A percentile compares a stretch with the other conserved stretches of the same genome.
phyloP scores from a whole-genome alignment of 1,140 invertebrate genomes.

The Plutomurus gul region DNA sequence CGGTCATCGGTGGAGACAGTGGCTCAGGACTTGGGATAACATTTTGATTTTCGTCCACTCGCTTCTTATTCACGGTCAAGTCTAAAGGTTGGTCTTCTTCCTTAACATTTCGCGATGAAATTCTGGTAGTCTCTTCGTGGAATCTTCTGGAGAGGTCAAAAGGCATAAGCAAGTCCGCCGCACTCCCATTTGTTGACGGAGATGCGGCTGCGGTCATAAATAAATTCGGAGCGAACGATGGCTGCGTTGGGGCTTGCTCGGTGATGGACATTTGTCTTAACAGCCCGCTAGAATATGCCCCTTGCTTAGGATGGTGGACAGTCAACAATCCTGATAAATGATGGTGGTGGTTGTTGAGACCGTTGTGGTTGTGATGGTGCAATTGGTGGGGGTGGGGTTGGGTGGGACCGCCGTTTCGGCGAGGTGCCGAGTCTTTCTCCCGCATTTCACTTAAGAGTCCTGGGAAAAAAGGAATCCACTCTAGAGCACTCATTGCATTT shows the following conservation, averaged over 20 bases:
- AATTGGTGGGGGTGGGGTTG: neutral
- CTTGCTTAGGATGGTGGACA: constrained; percentile 6
- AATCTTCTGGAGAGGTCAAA: constrained; percentile 48
- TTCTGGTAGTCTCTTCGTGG: constrained; percentile 9
- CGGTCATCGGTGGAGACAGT: constrained; percentile 53
- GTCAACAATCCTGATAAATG: neutral
- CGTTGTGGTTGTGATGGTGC: constrained; percentile 56
- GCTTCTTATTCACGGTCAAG: constrained; percentile 77
- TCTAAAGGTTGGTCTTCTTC: constrained; percentile 74
- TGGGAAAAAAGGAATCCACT: constrained; percentile 76
- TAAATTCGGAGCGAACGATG: constrained; percentile 39
- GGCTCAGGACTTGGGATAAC: constrained; percentile 59
- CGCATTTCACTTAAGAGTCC: constrained; percentile 63
- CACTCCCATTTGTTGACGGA: neutral
- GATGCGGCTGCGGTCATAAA: constrained; percentile 44
- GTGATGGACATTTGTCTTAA: constrained; percentile 49
- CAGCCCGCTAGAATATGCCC: constrained; percentile 36
- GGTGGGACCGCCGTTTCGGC: constrained; percentile 60
- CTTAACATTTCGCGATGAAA: neutral
- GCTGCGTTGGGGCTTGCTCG: constrained; percentile 33
- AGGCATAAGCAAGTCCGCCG: constrained; percentile 43
- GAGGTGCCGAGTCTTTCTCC: constrained; percentile 69
- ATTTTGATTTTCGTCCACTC: constrained; percentile 76
- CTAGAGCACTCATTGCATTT: constrained; percentile 88
- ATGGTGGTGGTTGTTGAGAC: constrained; percentile 64